Base-by-base conservation (phyloP, 2,888 invertebrate species). In the Leptinotarsa juncta region DNA sequence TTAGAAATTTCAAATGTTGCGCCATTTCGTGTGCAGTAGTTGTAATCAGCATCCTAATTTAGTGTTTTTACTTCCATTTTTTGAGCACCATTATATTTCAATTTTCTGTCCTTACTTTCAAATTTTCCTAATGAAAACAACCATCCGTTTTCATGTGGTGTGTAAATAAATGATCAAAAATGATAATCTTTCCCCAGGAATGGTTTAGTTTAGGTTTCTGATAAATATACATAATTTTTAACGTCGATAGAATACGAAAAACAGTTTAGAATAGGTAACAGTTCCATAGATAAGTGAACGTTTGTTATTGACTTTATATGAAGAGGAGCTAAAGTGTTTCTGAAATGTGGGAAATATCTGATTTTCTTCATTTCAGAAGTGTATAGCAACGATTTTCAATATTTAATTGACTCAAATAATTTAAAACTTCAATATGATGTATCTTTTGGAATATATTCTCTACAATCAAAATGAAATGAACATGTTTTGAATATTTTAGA, bases 281-380 rank as follows among this genome's bases (percentile, higher is more conserved):
- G 42, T 42, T 42, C 42, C 10, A 42, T 12, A 42, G 42, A 42
- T 42, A 15, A 16, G 51, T 51, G 51, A n/a, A 51, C 4, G 1
- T n/a, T 15, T 51, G n/a, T 51, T 51, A 51, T 51, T 51, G 51
- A 51, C 51, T 51, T n/a, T n/a, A n/a, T 51, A n/a, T 51, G 51
- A 51, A 51, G 51, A 51, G 51, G 51, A 16, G 16, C 51, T 51
- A 51, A 0, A 51, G 1, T 16, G 16, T 1, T 16, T 51, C 51
- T 51, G 51, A n/a, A 51, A 51, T 32, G 10, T 32, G 32, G 32
- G 32, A 32, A 32, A 32, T 32, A 32, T 32, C 2, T n/a, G 32
- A 32, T 32, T 10, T 32, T 2, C 32, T 32, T 3, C 16, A 51
- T 51, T 51, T 51, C 51, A 15, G 51, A 51, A 51, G 0, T 51